Evolutionary conservation across 2,888 invertebrate species (phyloP).

Genomic region (Macrosiphum euphorbiae): DNA sequence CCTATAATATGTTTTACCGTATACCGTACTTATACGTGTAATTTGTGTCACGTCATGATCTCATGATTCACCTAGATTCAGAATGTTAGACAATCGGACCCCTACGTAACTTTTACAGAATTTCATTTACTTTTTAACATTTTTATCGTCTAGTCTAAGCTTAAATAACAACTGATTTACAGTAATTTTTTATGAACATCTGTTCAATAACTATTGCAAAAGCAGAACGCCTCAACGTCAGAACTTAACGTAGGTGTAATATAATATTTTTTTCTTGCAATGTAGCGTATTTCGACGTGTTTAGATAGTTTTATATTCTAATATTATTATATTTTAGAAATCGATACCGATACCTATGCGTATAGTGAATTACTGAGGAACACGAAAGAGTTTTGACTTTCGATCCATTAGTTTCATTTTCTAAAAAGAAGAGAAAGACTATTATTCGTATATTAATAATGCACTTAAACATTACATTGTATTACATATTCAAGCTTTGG

Average conservation of each 20-base stretch:
- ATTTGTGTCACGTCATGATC: background rate
- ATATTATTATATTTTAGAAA: background rate
- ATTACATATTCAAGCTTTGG: background rate
- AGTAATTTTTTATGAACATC: slow-evolving; percentile 1
- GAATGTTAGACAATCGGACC: background rate
- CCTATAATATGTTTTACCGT: background rate
- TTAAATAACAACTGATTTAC: slow-evolving; percentile 12
- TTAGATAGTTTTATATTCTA: background rate
- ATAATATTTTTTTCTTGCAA: background rate
- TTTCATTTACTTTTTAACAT: background rate
- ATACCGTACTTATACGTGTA: background rate
- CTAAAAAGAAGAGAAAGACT: background rate
- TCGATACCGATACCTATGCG: background rate
- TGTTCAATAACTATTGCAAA: background rate
- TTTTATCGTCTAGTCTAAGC: background rate
- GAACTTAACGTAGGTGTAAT: background rate
- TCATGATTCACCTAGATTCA: background rate
- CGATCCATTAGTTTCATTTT: background rate
- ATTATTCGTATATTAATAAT: background rate
- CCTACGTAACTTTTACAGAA: background rate
- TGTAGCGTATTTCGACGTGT: background rate
- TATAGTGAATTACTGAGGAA: background rate
- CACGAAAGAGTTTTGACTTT: background rate
- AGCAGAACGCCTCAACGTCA: background rate
- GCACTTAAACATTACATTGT: background rate